Evolutionary conservation across 2,888 invertebrate species (phyloP).

Genomic region (Lepeophtheirus nordmannii): DNA sequence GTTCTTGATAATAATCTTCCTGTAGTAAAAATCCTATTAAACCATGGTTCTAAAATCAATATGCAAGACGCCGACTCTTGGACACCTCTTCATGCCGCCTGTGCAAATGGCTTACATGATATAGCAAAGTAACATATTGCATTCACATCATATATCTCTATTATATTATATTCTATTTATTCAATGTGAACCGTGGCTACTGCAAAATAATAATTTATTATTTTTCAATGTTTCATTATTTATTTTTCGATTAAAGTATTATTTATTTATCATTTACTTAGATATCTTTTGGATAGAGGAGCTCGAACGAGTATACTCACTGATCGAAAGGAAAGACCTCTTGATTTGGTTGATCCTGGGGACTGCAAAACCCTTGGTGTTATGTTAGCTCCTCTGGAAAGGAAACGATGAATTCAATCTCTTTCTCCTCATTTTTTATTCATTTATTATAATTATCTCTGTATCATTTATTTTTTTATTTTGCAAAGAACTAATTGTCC

Average conservation of each 20-base stretch:
- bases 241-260: neutral
- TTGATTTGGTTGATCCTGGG: conserved; percentile 25
- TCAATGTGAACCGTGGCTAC: no score
- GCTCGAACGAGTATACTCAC: conserved; percentile 15
- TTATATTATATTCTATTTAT: neutral
- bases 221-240: neutral
- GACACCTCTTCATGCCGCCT: conserved; percentile 26
- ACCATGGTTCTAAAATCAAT: conserved; percentile 25
- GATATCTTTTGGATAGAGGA: conserved; percentile 25
- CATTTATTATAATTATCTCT: neutral
- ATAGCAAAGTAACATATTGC: conserved; percentile 25
- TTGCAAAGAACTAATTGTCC: no score
- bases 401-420: conserved; percentile 12
- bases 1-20: conserved; percentile 26
- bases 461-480: no score
- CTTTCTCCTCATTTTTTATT: neutral
- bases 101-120: conserved; percentile 25
- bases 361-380: conserved; percentile 22
- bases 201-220: neutral
- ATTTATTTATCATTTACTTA: neutral
- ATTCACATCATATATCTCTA: neutral
- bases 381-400: conserved; percentile 24
- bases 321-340: conserved; percentile 22
- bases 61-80: conserved; percentile 24
- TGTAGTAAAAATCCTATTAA: conserved; percentile 25